Percentiles rank a stretch among this genome's conserved stretches.
Conservation (phyloP, 2,797 vertebrate species). For the Tokudaia tokunoshimensis region DNA sequence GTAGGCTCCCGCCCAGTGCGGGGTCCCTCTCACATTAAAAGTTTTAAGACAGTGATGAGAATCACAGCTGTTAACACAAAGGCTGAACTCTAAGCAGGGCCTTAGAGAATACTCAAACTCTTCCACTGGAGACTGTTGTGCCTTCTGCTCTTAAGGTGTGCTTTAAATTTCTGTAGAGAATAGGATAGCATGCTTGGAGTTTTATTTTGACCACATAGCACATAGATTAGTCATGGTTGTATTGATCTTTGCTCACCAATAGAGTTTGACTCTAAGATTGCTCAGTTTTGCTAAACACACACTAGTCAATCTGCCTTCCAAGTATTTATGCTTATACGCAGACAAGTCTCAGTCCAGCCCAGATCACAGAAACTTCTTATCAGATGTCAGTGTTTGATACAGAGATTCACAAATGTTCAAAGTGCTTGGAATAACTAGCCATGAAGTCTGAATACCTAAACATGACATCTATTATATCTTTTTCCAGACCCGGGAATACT, state of each 20-base stretch:
- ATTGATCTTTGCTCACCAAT: not conserved
- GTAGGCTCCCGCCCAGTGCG: too few species aligned
- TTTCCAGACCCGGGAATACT: not conserved
- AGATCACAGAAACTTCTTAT: not conserved
- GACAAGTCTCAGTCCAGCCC: too few species aligned
- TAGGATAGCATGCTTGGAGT: fast-evolving
- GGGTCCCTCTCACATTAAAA: too few species aligned
- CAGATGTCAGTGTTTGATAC: not conserved
- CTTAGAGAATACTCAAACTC: not conserved
- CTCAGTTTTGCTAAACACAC: not conserved
- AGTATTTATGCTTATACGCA: not conserved
- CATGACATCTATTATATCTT: not conserved
- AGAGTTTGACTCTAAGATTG: not conserved
- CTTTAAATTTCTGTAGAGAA: not conserved
- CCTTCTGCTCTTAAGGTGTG: not conserved
- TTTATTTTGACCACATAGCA: not conserved
- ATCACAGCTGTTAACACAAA: not conserved
- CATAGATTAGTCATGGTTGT: not conserved
- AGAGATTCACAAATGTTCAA: not conserved
- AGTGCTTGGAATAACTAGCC: not conserved
- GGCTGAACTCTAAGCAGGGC: not conserved
- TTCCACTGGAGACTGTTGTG: not conserved
- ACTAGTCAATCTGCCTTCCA: not conserved
- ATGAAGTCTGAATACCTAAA: not conserved
- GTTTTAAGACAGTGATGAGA: not conserved